Base-by-base conservation (phyloP, 2,797 vertebrate genomes). In the Gadopsis marmoratus region DNA sequence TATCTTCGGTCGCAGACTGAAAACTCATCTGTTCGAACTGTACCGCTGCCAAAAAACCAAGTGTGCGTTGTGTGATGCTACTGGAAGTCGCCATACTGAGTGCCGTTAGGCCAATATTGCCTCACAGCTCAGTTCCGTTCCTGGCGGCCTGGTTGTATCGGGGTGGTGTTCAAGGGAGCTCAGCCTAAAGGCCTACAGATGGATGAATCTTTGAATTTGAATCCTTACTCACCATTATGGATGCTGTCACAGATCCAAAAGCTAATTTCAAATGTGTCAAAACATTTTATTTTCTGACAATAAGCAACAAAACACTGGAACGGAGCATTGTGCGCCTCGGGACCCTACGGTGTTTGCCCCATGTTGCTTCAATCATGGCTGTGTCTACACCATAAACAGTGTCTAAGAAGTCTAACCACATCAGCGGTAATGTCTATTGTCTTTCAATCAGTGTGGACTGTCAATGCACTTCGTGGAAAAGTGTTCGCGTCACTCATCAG, bases 331-430 rank as follows among this genome's bases (percentile, higher is more conserved):
- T 56, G 41, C 66, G 41, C 6, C 12, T n/a, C 43, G 31, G 64
- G 58, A 59, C 41, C 23, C 43, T 21, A 8, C 13, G 26, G n/a
- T 10, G 8, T 64, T 45, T 16, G 2, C 41, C 29, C 16, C 76
- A 39, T 47, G 72, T 47, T 76, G 55, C 65, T 74, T 71, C 68
- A 66, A 43, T 67, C 64, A 54, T 2, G 41, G 37, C 51, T 58
- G 64, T 5, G 64, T 61, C 35, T 54, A 2, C 23, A 16, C 72
- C 56, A 47, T 60, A 54, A 51, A 54, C 50, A 56, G 26, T 26
- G 26, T 26, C 26, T 26, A 26, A 71, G 71, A 59, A 74, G 33
- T 54, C 8, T 13, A 21, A 82, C 76, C 79, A 62, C 79, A 87
- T 51, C 39, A 35, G 54, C 74, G 51, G n/a, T 12, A 2, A 61